Conservation (phyloP, 2,113 vertebrate genomes). For the Trematocara marginatum region DNA sequence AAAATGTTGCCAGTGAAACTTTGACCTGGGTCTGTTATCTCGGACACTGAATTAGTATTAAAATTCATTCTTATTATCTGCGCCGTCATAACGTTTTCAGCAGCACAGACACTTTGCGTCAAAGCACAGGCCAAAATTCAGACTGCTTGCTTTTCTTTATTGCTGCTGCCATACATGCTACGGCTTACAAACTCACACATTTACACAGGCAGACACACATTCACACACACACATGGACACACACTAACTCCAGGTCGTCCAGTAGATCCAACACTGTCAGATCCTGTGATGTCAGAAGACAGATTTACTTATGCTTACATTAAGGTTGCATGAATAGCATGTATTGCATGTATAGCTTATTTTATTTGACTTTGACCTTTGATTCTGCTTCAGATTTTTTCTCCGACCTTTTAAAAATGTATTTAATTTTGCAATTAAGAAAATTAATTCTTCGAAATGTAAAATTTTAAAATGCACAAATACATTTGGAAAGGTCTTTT, state of each 20-base stretch:
- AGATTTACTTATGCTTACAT: not conserved
- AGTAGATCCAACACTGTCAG: not conserved
- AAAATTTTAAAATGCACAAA: not conserved
- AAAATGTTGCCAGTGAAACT: not conserved
- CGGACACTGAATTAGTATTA: not conserved
- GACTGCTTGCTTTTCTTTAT: not conserved
- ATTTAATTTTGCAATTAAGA: not conserved
- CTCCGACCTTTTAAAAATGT: not conserved
- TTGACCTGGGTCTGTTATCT: not conserved
- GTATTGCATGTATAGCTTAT: not conserved
- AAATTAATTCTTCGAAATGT: not conserved
- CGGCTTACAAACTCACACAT: not conserved
- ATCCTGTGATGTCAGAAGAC: not conserved
- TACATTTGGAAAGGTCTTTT: not conserved
- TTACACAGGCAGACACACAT: not conserved
- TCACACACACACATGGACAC: not conserved
- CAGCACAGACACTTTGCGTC: not conserved
- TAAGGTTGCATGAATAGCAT: not conserved
- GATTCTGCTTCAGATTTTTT: not conserved
- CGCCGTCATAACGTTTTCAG: rapidly evolving
- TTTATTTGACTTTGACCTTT: not conserved
- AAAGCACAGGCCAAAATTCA: not conserved
- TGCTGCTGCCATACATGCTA: not conserved
- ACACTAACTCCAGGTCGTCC: not conserved
- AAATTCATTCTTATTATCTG: not conserved